These are phyloP conservation scores for Polietes domitor DNA, from an alignment of 2,888 invertebrate genomes.

Conservation along the genomic window DNA sequence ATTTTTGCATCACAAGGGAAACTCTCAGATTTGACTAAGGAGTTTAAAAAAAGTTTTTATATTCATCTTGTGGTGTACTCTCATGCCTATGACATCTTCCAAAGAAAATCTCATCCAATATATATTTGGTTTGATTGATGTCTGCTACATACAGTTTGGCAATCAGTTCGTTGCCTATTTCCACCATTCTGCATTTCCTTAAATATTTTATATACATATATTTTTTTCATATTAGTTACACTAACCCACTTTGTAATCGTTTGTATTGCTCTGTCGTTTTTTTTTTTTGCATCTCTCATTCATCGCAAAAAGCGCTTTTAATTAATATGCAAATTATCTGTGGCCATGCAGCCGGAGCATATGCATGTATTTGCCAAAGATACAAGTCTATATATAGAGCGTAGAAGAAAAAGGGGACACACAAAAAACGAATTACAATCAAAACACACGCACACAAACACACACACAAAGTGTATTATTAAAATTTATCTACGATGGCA, in stretches of 20 bases:
- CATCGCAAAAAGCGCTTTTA: constrained; percentile 44
- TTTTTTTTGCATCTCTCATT: background rate
- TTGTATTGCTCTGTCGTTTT: background rate
- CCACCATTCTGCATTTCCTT: background rate
- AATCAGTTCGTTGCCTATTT: too few relatives aligned
- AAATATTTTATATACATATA: too few relatives aligned
- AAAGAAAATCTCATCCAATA: too few relatives aligned
- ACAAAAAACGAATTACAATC: background rate
- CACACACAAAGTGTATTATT: constrained; percentile 47
- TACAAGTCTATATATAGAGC: background rate
- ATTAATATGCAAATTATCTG: constrained; percentile 65
- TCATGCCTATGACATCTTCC: too few relatives aligned
- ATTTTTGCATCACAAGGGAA: too few relatives aligned
- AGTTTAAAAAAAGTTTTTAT: too few relatives aligned
- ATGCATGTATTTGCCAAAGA: constrained; percentile 8
- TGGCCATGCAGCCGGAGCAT: constrained; percentile 25
- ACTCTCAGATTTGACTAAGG: too few relatives aligned
- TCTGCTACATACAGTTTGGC: background rate
- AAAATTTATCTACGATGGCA: constrained; percentile 59
- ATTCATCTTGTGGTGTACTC: too few relatives aligned
- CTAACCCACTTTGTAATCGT: constrained; percentile 55
- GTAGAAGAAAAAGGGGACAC: background rate
- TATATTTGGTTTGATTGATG: too few relatives aligned
- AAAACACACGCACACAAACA: too few relatives aligned
- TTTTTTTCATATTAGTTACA: constrained; percentile 29